phyloP scores from a whole-genome alignment of 2,888 invertebrate genomes.

The Marasmarcha lunaedactyla region DNA sequence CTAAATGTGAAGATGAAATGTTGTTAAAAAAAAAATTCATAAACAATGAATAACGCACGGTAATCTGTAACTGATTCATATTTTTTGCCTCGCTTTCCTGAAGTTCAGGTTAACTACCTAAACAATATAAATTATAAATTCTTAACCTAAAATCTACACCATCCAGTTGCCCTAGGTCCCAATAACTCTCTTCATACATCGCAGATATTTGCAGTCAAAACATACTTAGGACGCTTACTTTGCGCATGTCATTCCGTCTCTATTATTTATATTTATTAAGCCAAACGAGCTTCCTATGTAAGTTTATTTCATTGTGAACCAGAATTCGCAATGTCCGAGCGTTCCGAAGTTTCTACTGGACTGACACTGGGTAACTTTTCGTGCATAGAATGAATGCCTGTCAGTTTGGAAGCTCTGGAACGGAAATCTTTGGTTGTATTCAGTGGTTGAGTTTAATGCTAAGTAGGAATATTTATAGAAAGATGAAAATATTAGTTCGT shows the following conservation, averaged over 20 bases:
- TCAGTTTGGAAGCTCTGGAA: constrained; percentile 35
- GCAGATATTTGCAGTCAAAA: constrained; percentile 66
- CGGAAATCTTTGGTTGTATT: constrained; percentile 46
- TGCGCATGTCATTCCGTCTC: constrained; percentile 61
- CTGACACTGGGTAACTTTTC: constrained; percentile 58
- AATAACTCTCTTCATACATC: constrained; percentile 30
- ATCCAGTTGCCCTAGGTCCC: too few species aligned
- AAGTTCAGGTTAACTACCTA: neutral
- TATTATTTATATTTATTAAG: constrained; percentile 69
- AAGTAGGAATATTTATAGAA: constrained; percentile 18
- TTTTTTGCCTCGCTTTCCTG: too few species aligned
- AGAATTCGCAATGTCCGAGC: constrained; percentile 60
- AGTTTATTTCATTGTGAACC: constrained; percentile 67
- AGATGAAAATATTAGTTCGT: too few species aligned
- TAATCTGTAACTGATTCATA: too few species aligned
- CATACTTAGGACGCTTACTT: constrained; percentile 55
- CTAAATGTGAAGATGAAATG: too few species aligned
- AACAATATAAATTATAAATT: neutral
- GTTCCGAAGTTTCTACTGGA: constrained; percentile 55
- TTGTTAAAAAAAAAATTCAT: too few species aligned
- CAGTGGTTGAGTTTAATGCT: constrained; percentile 32
- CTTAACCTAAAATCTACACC: neutral
- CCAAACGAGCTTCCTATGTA: constrained; percentile 68
- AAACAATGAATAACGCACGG: too few species aligned
- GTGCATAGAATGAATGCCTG: constrained; percentile 66